Evolutionary conservation across 2,888 invertebrate genomes (phyloP).

Genomic region (Saturnia pavonia): DNA sequence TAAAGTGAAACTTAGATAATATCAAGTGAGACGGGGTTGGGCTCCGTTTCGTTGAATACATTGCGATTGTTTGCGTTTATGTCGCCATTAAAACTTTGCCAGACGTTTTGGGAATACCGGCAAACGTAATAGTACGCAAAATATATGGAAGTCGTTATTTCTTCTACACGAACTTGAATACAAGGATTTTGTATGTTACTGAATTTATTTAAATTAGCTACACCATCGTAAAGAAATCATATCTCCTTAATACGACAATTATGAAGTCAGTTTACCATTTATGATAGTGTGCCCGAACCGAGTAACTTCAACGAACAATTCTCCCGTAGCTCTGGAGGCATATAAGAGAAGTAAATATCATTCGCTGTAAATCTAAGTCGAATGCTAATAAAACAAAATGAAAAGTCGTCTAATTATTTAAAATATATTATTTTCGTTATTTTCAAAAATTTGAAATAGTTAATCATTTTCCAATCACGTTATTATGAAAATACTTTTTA

Average conservation of each 20-base stretch:
- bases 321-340: background rate
- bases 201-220: background rate
- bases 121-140: background rate
- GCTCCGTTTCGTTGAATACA: background rate
- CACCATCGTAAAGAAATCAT: no score
- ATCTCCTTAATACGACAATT: no score
- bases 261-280: no score
- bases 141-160: background rate
- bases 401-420: background rate
- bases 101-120: constrained; percentile 8
- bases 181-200: background rate
- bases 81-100: constrained; percentile 12
- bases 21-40: background rate
- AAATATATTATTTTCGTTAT: background rate
- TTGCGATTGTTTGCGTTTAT: constrained; percentile 7
- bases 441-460: background rate
- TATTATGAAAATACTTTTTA: background rate
- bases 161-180: background rate
- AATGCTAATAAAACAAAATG: background rate
- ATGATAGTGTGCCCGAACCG: no score
- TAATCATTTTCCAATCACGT: background rate
- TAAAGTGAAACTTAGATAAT: constrained; percentile 7
- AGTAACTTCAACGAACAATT: no score
- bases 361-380: background rate
- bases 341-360: background rate